A percentile compares a stretch with the other conserved stretches of the same genome.
Conservation (phyloP, 2,888 invertebrate species). For the Meghimatium bilineatum region DNA sequence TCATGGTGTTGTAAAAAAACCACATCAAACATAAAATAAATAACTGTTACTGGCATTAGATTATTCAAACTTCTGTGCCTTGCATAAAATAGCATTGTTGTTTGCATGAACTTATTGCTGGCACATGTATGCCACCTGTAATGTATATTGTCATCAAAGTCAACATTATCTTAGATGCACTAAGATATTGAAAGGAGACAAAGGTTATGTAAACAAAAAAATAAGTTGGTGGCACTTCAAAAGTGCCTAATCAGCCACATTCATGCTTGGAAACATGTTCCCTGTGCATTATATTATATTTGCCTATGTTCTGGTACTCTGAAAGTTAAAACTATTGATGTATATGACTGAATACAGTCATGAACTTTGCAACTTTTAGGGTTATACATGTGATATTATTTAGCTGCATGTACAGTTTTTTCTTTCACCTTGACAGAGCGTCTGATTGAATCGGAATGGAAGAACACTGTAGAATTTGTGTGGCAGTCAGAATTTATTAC, state of each 20-base stretch:
- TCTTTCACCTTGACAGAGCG: conserved; percentile 34
- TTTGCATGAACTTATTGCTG: not conserved
- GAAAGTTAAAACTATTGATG: not conserved
- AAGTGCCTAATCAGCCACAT: not conserved
- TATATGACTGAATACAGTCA: not conserved
- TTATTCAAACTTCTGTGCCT: too few species aligned
- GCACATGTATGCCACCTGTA: not conserved
- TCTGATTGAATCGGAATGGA: conserved; percentile 24
- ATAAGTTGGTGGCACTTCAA: not conserved
- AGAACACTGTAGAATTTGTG: conserved; percentile 33
- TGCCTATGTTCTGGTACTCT: not conserved
- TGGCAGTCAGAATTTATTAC: conserved; percentile 25
- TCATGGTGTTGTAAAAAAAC: too few species aligned
- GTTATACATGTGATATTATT: not conserved
- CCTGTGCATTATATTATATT: not conserved
- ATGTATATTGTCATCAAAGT: not conserved
- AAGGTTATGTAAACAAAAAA: not conserved
- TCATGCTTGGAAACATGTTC: not conserved
- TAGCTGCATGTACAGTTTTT: not conserved
- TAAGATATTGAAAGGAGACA: not conserved
- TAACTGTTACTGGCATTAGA: too few species aligned
- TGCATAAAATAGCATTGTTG: not conserved
- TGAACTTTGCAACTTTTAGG: not conserved
- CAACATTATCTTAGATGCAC: not conserved
- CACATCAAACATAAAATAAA: too few species aligned